Conservation (phyloP, 2,113 vertebrate genomes). For the Hydropotes inermis region DNA sequence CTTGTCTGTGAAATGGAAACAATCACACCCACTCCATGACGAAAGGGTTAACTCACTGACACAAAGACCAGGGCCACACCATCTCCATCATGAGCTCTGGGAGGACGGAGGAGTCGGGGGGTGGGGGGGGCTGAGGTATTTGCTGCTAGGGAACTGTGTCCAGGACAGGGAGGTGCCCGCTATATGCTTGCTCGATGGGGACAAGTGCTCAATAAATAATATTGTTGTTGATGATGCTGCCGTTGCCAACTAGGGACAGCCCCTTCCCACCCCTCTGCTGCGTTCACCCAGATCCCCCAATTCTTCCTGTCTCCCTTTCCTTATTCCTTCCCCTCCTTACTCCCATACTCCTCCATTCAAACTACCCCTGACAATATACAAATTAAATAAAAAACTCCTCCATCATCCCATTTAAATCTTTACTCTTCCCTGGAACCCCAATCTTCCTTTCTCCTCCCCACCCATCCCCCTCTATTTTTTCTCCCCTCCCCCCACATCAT, state of each 20-base stretch:
- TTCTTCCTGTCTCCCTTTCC: not conserved
- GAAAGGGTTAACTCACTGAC: not conserved
- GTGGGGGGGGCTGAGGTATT: accelerated
- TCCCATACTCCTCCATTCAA: not conserved
- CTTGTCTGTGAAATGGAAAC: not conserved
- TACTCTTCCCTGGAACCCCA: not conserved
- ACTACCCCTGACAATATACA: not conserved
- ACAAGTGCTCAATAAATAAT: not conserved
- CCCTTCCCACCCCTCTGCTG: not conserved
- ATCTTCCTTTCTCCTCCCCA: no score
- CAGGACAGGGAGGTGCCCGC: not conserved
- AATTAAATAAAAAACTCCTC: not conserved
- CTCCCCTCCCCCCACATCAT: not conserved
- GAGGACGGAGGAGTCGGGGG: accelerated
- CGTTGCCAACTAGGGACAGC: not conserved
- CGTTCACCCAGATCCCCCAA: accelerated
- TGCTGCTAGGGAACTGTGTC: not conserved
- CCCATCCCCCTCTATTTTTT: not conserved
- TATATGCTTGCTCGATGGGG: not conserved
- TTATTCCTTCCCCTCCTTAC: not conserved
- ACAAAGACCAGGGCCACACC: not conserved
- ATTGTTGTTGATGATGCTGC: not conserved
- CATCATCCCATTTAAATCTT: not conserved
- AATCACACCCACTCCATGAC: not conserved
- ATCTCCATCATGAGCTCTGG: no score